A percentile compares a stretch with the other conserved stretches of the same genome.
These are phyloP conservation scores for Pavo muticus DNA, from an alignment of 2,113 vertebrate genomes.

Conservation along the genomic window DNA sequence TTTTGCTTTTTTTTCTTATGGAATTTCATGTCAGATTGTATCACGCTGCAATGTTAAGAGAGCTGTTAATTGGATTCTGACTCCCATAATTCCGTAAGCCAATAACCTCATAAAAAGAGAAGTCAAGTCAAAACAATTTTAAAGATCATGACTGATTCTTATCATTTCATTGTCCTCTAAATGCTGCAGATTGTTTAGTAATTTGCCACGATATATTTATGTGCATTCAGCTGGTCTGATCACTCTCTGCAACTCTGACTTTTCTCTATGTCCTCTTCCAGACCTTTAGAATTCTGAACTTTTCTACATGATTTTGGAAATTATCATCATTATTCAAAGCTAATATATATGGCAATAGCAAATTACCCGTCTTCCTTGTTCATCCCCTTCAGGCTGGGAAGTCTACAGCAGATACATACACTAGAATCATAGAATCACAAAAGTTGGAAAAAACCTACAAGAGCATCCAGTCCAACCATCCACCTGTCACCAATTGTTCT, in stretches of 20 bases:
- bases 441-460: too few species aligned
- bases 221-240: neutral
- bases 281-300: neutral
- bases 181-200: neutral
- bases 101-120: neutral
- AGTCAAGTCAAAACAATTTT: neutral
- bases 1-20: neutral
- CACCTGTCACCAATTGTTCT: too few species aligned
- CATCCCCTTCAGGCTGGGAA: neutral
- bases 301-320: neutral
- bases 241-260: neutral
- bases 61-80: neutral
- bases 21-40: fast-evolving
- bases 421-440: too few species aligned
- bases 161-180: neutral
- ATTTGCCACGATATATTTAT: neutral
- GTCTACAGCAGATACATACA: neutral
- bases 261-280: neutral
- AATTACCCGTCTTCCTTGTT: neutral
- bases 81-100: neutral
- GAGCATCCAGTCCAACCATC: too few species aligned
- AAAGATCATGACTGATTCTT: neutral
- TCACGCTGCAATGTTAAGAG: neutral
- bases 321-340: neutral
- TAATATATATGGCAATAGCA: neutral